phyloP scores from a whole-genome alignment of 2,113 vertebrate genomes.

The Archocentrus centrarchus region DNA sequence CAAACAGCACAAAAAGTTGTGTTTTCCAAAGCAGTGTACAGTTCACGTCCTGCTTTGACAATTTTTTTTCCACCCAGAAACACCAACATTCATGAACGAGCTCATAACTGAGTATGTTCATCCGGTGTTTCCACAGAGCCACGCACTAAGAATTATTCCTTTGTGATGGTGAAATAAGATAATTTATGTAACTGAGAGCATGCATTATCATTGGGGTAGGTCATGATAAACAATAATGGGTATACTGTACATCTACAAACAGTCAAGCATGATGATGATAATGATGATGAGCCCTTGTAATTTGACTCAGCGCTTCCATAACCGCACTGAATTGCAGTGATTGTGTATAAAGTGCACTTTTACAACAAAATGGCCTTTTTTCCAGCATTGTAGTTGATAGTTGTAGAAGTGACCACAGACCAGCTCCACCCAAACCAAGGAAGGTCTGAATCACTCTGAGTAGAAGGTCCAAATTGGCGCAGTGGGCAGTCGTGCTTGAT shows the following conservation, averaged over 20 bases:
- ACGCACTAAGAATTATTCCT: slow-evolving; percentile 21
- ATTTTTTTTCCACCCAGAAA: not conserved
- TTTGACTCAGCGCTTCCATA: slow-evolving; percentile 19
- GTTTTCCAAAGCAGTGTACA: not conserved
- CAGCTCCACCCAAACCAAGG: slow-evolving; percentile 69
- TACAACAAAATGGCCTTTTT: slow-evolving; percentile 31
- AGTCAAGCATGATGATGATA: not conserved
- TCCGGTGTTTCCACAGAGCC: slow-evolving; percentile 22
- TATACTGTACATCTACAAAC: not conserved
- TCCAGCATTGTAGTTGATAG: slow-evolving; percentile 31
- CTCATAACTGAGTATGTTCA: slow-evolving; percentile 18
- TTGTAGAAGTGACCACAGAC: slow-evolving; percentile 64
- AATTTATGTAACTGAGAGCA: not conserved
- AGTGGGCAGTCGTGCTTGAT: slow-evolving; percentile 35
- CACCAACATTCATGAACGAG: slow-evolving; percentile 2
- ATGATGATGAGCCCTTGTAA: not conserved
- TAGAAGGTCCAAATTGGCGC: slow-evolving; percentile 61
- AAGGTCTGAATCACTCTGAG: slow-evolving; percentile 77
- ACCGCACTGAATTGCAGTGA: slow-evolving; percentile 38
- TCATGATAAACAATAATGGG: slow-evolving; percentile 8
- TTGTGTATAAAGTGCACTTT: slow-evolving; percentile 29
- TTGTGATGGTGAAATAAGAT: slow-evolving; percentile 11
- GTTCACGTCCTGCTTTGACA: not conserved
- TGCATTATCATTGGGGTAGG: not conserved
- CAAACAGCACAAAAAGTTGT: not conserved